Evolutionary conservation across 2,797 vertebrate species (phyloP).

Genomic region (Megaceryle alcyon): DNA sequence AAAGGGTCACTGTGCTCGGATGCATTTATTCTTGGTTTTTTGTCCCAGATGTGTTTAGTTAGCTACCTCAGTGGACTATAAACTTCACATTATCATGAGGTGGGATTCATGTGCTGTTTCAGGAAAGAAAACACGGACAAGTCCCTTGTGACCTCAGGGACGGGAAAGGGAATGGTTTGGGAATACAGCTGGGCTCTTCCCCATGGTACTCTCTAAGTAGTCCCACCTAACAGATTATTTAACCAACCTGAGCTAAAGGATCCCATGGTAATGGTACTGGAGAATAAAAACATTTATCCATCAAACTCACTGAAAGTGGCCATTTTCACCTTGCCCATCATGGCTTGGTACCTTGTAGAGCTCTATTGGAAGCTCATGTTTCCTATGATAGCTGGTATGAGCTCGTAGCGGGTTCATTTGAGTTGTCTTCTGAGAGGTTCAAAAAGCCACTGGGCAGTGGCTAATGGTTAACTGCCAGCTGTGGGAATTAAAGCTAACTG

Average conservation of each 20-base stretch:
- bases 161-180: background rate
- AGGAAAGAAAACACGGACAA: background rate
- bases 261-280: background rate
- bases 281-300: background rate
- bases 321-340: background rate
- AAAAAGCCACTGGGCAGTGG: background rate
- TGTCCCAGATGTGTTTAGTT: background rate
- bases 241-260: background rate
- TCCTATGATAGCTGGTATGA: background rate
- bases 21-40: background rate
- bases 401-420: background rate
- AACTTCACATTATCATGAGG: background rate
- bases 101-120: background rate
- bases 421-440: background rate
- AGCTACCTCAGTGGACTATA: background rate
- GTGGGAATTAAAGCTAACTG: background rate
- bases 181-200: background rate
- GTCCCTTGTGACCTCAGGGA: background rate
- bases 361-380: background rate
- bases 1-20: background rate
- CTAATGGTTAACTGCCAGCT: background rate
- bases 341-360: background rate
- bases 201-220: background rate
- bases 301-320: background rate
- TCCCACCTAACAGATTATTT: background rate